Base-by-base conservation (phyloP, 2,113 vertebrate genomes). In the Scolopax mira region DNA sequence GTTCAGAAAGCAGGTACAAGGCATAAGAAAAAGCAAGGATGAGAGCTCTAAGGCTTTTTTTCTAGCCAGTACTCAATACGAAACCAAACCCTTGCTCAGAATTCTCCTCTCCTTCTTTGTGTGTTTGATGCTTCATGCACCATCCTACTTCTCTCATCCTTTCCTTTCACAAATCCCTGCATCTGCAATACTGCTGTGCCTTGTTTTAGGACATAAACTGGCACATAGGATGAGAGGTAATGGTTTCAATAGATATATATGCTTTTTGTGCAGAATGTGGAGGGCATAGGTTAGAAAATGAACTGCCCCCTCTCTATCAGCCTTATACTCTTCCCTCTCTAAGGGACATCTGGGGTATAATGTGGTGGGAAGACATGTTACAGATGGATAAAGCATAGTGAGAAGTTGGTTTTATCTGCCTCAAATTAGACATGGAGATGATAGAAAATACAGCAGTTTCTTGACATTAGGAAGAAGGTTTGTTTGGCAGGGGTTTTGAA, bases 401-500 rank as follows among this genome's bases (percentile, higher is more conserved):
- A 91, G 92, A 89, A 66, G 27, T 23, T 65, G 66, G 55, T 90
- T 90, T 94, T 90, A 86, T 95, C 93, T 93, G 84, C 72, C 48
- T 90, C n/a, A 58, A 92, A 79, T 79, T 81, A 87, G 73, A 79
- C 73, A 72, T 11, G 23, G 65, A 60, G 57, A 88, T 54, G 57
- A 88, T 54, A 88, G 69, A 86, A 84, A 81, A 49, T 52, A 86
- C 90, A 93, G 80, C 77, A 79, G 9, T 93, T 86, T 84, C 88
- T 95, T 72, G 57, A 57, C 44, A 65, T 86, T 49, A 72, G 77
- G 28, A 83, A 25, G 30, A 60, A 84, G 33, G 42, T 37, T 81
- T 80, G 55, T 71, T 95, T 96, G 93, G 81, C 84, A 96, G 41
- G 17, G 11, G 16, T 78, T 93, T 88, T 90, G 88, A 94, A 90